These are phyloP conservation scores for Halisarca cf. caerulea DNA, from an alignment of 37 sponge, comb jelly and placozoan species.

Conservation along the genomic window DNA sequence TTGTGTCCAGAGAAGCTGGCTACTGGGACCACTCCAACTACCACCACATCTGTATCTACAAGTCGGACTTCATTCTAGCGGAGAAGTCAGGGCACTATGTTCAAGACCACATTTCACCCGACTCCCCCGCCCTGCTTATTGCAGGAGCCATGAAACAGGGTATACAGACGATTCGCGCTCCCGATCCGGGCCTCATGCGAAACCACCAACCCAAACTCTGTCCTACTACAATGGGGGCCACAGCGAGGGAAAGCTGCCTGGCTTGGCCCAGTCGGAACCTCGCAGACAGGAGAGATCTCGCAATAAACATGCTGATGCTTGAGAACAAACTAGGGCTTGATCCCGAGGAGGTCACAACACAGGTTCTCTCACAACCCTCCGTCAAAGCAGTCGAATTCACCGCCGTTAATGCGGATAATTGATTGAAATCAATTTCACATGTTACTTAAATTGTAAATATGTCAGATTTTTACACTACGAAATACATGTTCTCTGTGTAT, in stretches of 20 bases:
- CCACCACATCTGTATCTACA: conserved; percentile 11
- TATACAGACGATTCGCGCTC: neutral
- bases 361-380: neutral
- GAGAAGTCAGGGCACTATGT: neutral
- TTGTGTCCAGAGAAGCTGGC: conserved; percentile 4
- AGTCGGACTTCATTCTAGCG: neutral
- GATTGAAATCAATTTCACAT: no score
- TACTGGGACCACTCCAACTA: conserved; percentile 14
- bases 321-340: neutral
- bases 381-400: neutral
- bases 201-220: neutral
- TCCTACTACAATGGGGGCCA: neutral
- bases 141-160: conserved; percentile 31
- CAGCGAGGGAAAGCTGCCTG: neutral
- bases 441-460: no score
- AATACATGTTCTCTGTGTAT: no score
- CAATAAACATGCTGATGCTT: neutral
- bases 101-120: neutral
- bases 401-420: neutral
- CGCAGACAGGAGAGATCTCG: conserved; percentile 8
- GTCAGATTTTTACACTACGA: no score
- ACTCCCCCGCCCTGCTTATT: neutral
- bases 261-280: neutral
- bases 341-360: neutral
- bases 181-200: conserved; percentile 8